Conservation (phyloP, 2,888 invertebrate genomes). For the Patella pellucida region DNA sequence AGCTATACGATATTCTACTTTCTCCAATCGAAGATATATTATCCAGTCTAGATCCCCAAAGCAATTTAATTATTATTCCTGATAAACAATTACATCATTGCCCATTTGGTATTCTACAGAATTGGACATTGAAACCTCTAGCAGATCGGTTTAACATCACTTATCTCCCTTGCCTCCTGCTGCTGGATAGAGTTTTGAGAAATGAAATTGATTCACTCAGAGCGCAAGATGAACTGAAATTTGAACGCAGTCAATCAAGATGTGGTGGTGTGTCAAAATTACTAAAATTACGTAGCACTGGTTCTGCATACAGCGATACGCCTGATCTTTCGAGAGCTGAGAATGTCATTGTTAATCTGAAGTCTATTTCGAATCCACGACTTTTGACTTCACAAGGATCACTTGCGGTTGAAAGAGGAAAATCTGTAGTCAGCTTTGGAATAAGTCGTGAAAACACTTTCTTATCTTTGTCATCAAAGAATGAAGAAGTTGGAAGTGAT, state of each 20-base stretch:
- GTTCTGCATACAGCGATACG: not conserved
- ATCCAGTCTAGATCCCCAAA: slow-evolving; percentile 47
- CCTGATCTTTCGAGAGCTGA: not conserved
- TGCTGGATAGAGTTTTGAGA: slow-evolving; percentile 56
- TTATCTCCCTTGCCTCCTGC: slow-evolving; percentile 57
- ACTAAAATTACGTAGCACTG: slow-evolving; percentile 1
- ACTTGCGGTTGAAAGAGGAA: slow-evolving; percentile 13
- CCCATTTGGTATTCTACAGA: slow-evolving; percentile 60
- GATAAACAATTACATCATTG: slow-evolving; percentile 59
- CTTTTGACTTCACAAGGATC: slow-evolving; percentile 44
- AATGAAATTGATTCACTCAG: slow-evolving; percentile 57
- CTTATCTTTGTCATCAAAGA: slow-evolving; percentile 16
- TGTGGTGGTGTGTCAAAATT: slow-evolving; percentile 47
- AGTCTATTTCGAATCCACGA: slow-evolving; percentile 56
- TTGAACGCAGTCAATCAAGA: slow-evolving; percentile 53
- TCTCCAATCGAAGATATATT: slow-evolving; percentile 64
- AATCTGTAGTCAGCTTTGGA: slow-evolving; percentile 6
- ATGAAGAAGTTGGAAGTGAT: not conserved
- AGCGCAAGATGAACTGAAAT: slow-evolving; percentile 56
- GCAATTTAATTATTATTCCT: slow-evolving; percentile 62
- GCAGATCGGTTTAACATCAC: slow-evolving; percentile 55
- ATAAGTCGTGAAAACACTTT: slow-evolving; percentile 30
- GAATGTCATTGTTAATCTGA: slow-evolving; percentile 36
- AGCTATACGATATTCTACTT: slow-evolving; percentile 60
- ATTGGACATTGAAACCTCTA: slow-evolving; percentile 46